Conservation (phyloP, 2,113 vertebrate species). For the Genyomyrus donnyi region DNA sequence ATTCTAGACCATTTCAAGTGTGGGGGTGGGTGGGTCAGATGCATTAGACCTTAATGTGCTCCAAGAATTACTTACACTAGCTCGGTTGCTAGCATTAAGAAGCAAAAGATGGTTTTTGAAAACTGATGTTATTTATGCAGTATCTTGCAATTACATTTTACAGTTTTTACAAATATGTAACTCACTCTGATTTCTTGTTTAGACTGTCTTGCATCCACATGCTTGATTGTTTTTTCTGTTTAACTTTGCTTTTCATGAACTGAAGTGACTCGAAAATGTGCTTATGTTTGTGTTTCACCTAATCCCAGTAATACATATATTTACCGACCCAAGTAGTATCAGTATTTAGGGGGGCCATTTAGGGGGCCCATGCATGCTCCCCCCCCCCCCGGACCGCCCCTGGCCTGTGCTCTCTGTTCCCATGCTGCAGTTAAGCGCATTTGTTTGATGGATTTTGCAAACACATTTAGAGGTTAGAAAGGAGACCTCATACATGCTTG, state of each 20-base stretch:
- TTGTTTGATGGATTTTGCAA: not conserved
- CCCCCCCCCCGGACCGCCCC: no score
- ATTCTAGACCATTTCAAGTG: no score
- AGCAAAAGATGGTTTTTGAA: not conserved
- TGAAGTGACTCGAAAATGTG: not conserved
- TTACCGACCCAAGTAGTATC: not conserved
- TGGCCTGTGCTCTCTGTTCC: not conserved
- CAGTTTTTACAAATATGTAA: not conserved
- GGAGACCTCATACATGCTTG: not conserved
- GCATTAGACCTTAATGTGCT: not conserved
- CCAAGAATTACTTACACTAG: not conserved
- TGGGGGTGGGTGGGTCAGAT: no score
- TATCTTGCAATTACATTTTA: not conserved
- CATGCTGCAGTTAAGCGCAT: not conserved
- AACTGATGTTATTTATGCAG: not conserved
- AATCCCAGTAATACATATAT: not conserved
- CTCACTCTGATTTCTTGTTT: not conserved
- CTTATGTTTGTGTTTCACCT: no score
- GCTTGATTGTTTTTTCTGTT: not conserved
- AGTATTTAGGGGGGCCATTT: not conserved
- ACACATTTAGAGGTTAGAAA: not conserved
- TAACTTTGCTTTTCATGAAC: not conserved
- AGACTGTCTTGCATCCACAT: not conserved
- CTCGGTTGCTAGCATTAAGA: not conserved
- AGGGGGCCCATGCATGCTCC: not conserved